phyloP scores from a whole-genome alignment of 2,888 invertebrate genomes.

The Schizaphis graminum region DNA sequence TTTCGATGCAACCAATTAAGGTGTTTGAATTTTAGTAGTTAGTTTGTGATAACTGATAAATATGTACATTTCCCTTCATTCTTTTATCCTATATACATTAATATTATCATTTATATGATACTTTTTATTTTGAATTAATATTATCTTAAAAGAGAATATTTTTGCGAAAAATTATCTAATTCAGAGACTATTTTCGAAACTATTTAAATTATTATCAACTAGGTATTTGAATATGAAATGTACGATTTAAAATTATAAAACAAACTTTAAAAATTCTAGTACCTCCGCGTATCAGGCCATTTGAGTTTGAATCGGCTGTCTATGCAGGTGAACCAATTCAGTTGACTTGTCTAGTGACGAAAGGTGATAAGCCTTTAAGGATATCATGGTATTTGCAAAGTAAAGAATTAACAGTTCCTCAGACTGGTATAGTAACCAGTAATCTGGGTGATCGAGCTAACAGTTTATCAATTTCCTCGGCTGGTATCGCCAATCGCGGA shows the following conservation, averaged over 20 bases:
- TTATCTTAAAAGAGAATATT: background rate
- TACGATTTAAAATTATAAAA: background rate
- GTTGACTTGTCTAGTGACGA: slow-evolving; percentile 77
- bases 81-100: background rate
- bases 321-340: slow-evolving; percentile 78
- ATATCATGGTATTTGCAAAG: slow-evolving; percentile 72
- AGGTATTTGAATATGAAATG: background rate
- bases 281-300: slow-evolving; percentile 80
- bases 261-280: slow-evolving; percentile 72
- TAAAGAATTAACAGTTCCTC: slow-evolving; percentile 52
- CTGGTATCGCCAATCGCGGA: slow-evolving; percentile 70
- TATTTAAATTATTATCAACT: background rate
- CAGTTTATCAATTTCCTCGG: slow-evolving; percentile 69
- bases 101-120: background rate
- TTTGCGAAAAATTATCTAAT: background rate
- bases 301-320: slow-evolving; percentile 73
- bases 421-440: slow-evolving; percentile 68
- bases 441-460: slow-evolving; percentile 69
- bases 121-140: background rate
- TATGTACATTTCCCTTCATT: slow-evolving; percentile 11
- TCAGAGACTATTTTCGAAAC: background rate
- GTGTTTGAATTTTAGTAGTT: slow-evolving; percentile 34
- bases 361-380: slow-evolving; percentile 80
- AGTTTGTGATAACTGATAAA: slow-evolving; percentile 13
- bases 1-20: background rate